Evolutionary conservation across 2,888 invertebrate genomes (phyloP).

Genomic region (Mythimna albipuncta): DNA sequence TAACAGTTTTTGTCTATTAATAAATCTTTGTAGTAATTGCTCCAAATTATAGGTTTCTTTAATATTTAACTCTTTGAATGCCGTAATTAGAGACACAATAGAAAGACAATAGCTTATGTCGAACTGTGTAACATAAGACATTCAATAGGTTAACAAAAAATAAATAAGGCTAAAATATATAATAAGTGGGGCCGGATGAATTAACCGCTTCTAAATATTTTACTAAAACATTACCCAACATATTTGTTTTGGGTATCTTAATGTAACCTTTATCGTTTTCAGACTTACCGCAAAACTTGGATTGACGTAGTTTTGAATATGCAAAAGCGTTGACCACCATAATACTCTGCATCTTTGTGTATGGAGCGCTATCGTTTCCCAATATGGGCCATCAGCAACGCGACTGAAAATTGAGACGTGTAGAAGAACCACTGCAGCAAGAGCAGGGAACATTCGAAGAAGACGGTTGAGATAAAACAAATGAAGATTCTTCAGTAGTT

Average conservation of each 20-base stretch:
- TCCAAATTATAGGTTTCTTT: too few relatives aligned
- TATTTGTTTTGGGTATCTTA: not conserved
- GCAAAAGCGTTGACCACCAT: slow-evolving; percentile 81
- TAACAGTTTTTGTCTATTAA: too few relatives aligned
- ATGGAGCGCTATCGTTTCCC: slow-evolving; percentile 60
- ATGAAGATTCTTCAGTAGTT: slow-evolving; percentile 76
- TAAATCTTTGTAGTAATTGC: too few relatives aligned
- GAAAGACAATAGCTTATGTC: too few relatives aligned
- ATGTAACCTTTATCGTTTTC: not conserved
- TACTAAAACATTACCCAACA: too few relatives aligned
- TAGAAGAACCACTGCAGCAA: slow-evolving; percentile 75
- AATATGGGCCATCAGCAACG: slow-evolving; percentile 78
- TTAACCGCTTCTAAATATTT: too few relatives aligned
- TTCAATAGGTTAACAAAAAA: too few relatives aligned
- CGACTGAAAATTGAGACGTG: slow-evolving; percentile 76
- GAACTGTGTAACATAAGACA: too few relatives aligned
- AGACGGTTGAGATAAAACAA: slow-evolving; percentile 81
- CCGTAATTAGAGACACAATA: too few relatives aligned
- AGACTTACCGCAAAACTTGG: slow-evolving; percentile 69
- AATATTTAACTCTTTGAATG: too few relatives aligned
- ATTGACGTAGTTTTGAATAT: slow-evolving; percentile 78
- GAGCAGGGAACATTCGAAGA: slow-evolving; percentile 79
- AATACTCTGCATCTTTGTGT: slow-evolving; percentile 74
- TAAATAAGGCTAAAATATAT: too few relatives aligned
- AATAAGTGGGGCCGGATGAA: too few relatives aligned